phyloP scores from a whole-genome alignment of 1,140 invertebrate species.

The Drosophila virilis region DNA sequence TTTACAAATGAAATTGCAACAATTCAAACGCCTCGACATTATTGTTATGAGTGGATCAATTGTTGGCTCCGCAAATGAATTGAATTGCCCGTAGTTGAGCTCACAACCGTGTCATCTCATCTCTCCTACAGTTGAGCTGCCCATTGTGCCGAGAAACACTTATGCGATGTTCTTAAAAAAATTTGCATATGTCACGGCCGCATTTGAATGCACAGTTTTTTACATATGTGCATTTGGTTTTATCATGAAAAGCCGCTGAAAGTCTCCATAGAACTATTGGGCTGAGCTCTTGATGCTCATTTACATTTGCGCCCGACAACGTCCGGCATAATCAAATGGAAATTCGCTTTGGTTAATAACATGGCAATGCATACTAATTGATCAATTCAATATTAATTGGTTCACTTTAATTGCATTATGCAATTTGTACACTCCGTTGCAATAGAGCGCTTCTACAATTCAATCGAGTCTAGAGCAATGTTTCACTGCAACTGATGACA shows the following conservation, averaged over 20 bases:
- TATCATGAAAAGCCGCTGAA: background rate
- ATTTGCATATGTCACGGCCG: constrained; percentile 57
- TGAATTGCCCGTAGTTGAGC: constrained; percentile 25
- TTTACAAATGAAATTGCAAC: constrained; percentile 23
- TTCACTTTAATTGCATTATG: constrained; percentile 48
- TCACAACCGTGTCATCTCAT: background rate
- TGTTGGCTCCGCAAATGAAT: constrained; percentile 41
- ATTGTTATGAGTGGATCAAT: constrained; percentile 30
- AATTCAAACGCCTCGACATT: constrained; percentile 22
- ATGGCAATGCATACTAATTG: constrained; percentile 47
- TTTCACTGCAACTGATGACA: background rate
- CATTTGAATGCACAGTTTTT: background rate
- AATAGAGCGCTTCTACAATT: constrained; percentile 9
- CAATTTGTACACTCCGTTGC: constrained; percentile 38
- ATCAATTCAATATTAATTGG: constrained; percentile 40
- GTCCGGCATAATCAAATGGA: constrained; percentile 16
- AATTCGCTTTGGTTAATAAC: constrained; percentile 26
- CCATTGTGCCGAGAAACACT: constrained; percentile 48
- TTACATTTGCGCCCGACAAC: constrained; percentile 25
- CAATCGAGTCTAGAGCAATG: background rate
- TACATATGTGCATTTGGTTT: background rate
- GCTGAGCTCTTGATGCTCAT: constrained; percentile 14
- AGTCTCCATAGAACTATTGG: constrained; percentile 22
- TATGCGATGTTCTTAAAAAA: constrained; percentile 6
- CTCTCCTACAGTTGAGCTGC: constrained; percentile 47